Percentiles rank a stretch among this genome's conserved stretches.
Evolutionary conservation across 2,113 vertebrate species (phyloP).

Genomic region (Promerops cafer): DNA sequence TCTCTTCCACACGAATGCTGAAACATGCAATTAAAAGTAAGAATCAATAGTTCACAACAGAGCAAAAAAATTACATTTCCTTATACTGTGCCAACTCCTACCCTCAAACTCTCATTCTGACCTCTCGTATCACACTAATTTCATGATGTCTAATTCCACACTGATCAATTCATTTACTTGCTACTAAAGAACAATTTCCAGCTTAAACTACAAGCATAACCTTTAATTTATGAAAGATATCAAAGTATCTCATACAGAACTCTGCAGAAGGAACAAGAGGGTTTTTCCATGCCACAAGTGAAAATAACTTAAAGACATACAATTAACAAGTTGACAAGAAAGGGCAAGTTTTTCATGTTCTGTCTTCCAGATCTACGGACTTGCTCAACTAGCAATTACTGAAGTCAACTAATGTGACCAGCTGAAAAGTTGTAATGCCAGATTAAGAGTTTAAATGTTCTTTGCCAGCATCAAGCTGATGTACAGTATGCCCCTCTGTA

Average conservation of each 20-base stretch:
- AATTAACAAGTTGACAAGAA: slow-evolving; percentile 22
- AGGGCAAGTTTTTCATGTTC: slow-evolving; percentile 5
- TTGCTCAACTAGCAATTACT: not conserved
- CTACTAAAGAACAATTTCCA: slow-evolving; percentile 26
- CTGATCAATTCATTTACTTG: slow-evolving; percentile 22
- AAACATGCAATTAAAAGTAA: not conserved
- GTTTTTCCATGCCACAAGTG: not conserved
- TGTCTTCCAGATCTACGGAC: not conserved
- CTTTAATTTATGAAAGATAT: slow-evolving; percentile 38
- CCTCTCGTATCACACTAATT: not conserved
- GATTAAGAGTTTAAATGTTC: not conserved
- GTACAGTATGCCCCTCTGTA: not conserved
- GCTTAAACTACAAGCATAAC: slow-evolving; percentile 5
- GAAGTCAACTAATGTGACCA: slow-evolving; percentile 2
- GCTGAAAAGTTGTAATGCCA: not conserved
- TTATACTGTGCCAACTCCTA: not conserved
- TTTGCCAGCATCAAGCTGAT: not conserved
- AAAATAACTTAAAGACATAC: not conserved
- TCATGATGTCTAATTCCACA: not conserved
- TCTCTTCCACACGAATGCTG: not conserved
- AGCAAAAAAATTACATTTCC: not conserved
- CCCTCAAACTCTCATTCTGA: not conserved
- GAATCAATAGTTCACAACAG: not conserved
- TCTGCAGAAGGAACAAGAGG: not conserved
- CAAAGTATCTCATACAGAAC: not conserved